These are phyloP conservation scores for Cosmia pyralina DNA, from an alignment of 2,888 invertebrate genomes.

Conservation along the genomic window DNA sequence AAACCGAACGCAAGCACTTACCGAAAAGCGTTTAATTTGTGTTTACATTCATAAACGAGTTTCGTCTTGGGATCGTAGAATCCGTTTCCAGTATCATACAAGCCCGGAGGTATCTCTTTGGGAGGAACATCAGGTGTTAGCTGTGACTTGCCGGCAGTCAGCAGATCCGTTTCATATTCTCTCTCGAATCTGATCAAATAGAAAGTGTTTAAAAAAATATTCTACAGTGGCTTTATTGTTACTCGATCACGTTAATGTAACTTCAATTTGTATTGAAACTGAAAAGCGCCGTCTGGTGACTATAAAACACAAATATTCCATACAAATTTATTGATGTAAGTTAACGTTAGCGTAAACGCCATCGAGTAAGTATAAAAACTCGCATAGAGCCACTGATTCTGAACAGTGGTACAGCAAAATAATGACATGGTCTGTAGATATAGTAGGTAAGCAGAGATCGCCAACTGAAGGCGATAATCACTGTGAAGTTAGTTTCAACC, in stretches of 20 bases:
- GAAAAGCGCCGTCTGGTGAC: too few relatives aligned
- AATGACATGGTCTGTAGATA: too few relatives aligned
- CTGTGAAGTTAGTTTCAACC: background rate
- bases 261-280: too few relatives aligned
- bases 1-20: background rate
- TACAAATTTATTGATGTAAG: too few relatives aligned
- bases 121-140: background rate
- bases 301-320: too few relatives aligned
- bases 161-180: constrained; percentile 18
- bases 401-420: too few relatives aligned
- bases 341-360: too few relatives aligned
- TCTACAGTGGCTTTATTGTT: too few relatives aligned
- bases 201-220: too few relatives aligned
- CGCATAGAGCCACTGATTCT: too few relatives aligned
- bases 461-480: background rate
- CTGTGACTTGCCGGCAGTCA: background rate
- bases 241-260: too few relatives aligned
- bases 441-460: background rate
- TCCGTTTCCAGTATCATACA: constrained; percentile 19
- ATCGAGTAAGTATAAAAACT: too few relatives aligned
- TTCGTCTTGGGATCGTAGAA: background rate
- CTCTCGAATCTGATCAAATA: constrained; percentile 8
- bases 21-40: background rate
- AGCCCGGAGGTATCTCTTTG: constrained; percentile 17
- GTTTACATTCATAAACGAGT: background rate